Base-by-base conservation (phyloP, 2,797 vertebrate genomes). In the Falco rusticolus region DNA sequence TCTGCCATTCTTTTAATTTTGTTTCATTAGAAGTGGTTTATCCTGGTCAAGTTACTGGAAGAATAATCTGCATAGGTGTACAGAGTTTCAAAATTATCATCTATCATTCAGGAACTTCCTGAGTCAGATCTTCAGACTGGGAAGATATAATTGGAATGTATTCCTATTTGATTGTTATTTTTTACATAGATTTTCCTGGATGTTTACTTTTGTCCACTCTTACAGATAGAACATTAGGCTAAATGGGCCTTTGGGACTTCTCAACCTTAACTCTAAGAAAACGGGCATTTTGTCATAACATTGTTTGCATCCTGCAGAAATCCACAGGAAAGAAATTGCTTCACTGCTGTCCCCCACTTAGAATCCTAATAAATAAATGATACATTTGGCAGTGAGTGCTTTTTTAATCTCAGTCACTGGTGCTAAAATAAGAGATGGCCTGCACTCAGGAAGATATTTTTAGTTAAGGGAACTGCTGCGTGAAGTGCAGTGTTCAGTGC, bases 371-470 rank as follows among this genome's bases (percentile, higher is more conserved):
- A 92, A 95, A 88, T 96, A 94, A 87, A 63, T 1, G 0, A 64
- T 68, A 60, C 2, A n/a, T 78, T 70, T 83, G 69, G 22, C 78
- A 93, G 31, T 8, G 56, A 92, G 45, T 15, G 11, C 31, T 90
- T 45, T 92, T 78, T 70, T 77, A 77, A 20, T 93, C 84, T 89
- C 50, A 79, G 75, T 74, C 75, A 85, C 89, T 87, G 75, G 31
- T 87, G 75, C 48, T 93, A 90, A 95, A 95, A 92, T 87, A 91
- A 79, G 47, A 87, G 59, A 41, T 77, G 71, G 71, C 43, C 81
- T 89, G 78, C 45, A 89, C 90, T 83, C 60, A 83, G 68, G 64
- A 87, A 89, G 56, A 9, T 83, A 91, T 66, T 95, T 96, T 89
- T 90, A 82, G 66, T 82, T 87, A 68, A 60, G 89, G 61, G 48